These are phyloP conservation scores for Drosophila austrosaltans DNA, from an alignment of 2,888 invertebrate species.

Conservation along the genomic window DNA sequence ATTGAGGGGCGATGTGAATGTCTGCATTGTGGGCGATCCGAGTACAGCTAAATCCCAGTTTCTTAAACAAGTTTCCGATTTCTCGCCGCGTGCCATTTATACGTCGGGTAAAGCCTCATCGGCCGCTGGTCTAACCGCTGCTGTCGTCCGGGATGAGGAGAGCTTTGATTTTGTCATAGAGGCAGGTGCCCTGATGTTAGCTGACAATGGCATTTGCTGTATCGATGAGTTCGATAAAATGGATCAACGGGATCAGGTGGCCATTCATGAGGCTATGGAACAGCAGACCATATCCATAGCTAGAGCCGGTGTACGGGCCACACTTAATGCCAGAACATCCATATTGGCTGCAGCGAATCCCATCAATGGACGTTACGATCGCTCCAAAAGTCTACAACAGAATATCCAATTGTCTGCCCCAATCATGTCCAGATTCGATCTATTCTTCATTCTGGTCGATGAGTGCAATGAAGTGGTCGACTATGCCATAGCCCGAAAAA, in stretches of 20 bases:
- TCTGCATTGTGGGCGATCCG: conserved; percentile 99
- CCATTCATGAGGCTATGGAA: conserved; percentile 99
- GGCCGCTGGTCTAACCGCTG: conserved; percentile 99
- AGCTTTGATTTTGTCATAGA: conserved; percentile 99
- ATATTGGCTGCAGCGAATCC: conserved; percentile 99
- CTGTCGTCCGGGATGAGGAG: conserved; percentile 98
- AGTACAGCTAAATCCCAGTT: conserved; percentile 99
- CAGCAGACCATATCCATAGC: conserved; percentile 99
- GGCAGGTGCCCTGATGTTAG: conserved; percentile 99
- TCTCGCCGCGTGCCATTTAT: conserved; percentile 97
- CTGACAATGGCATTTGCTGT: conserved; percentile 99
- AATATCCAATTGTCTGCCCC: conserved; percentile 97
- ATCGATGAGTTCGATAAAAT: conserved; percentile 99
- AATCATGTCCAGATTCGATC: conserved; percentile 99
- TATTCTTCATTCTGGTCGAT: conserved; percentile 99
- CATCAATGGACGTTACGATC: conserved; percentile 97
- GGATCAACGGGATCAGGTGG: conserved; percentile 98
- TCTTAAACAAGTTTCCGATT: conserved; percentile 96
- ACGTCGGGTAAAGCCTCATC: conserved; percentile 99
- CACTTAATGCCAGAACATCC: conserved; percentile 98
- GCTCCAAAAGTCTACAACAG: conserved; percentile 95
- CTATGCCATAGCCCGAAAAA: conserved; percentile 97
- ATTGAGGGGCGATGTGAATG: conserved; percentile 97
- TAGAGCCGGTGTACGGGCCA: conserved; percentile 98
- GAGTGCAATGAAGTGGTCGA: conserved; percentile 98